Evolutionary conservation across 64 coral and sea anemone species (phyloP).

Genomic region (Montipora cactus): DNA sequence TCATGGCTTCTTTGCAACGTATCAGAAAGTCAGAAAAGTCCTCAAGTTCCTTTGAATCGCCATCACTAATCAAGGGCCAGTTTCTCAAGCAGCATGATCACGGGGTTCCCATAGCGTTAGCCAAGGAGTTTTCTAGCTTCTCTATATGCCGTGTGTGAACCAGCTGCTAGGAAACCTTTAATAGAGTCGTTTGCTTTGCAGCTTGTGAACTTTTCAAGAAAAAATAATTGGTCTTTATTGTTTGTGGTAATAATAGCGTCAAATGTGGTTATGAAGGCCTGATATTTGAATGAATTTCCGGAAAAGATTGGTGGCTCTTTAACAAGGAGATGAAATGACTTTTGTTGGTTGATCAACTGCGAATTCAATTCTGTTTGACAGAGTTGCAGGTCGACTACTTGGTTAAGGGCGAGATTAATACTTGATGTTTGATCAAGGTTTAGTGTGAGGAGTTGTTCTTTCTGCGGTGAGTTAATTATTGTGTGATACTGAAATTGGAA

Average conservation of each 20-base stretch:
- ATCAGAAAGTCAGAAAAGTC: not conserved
- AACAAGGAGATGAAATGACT: not conserved
- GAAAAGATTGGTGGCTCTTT: not conserved
- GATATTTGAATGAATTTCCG: not conserved
- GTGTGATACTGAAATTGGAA: not conserved
- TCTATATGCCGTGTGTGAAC: not conserved
- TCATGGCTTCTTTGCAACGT: not conserved
- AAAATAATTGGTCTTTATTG: not conserved
- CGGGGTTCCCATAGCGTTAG: not conserved
- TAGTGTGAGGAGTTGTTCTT: not conserved
- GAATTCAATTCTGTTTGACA: constrained; percentile 9
- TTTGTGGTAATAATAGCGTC: not conserved
- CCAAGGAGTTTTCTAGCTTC: not conserved
- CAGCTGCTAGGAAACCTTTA: not conserved
- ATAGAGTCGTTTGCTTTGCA: not conserved
- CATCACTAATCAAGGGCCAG: not conserved
- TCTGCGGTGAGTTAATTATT: not conserved
- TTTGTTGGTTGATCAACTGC: not conserved
- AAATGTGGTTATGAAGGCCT: not conserved
- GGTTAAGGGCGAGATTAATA: not conserved
- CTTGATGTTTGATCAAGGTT: not conserved
- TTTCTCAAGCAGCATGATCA: not conserved
- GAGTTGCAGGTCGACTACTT: not conserved
- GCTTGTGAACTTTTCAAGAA: not conserved
- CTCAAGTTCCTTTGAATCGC: not conserved